Percentiles rank a stretch among this genome's conserved stretches.
phyloP scores from a whole-genome alignment of 2,797 vertebrate genomes.

The Neosilurus mollespiculum region DNA sequence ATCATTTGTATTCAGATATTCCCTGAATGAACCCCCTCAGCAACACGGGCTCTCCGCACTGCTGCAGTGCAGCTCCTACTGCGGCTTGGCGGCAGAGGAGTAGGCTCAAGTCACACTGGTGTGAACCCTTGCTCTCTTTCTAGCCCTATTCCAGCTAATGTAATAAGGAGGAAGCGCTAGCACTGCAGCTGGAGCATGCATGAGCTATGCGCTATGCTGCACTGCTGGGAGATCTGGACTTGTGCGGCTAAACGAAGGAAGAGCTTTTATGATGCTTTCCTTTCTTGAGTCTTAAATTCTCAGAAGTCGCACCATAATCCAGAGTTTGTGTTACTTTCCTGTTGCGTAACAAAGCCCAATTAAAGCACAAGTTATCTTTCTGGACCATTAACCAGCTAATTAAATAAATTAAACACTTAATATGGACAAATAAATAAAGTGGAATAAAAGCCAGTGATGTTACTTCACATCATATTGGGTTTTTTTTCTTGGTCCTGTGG shows the following conservation, averaged over 20 bases:
- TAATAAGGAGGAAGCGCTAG: not conserved
- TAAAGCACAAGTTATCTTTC: not conserved
- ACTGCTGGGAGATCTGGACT: not conserved
- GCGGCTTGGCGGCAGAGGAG: constrained; percentile 29
- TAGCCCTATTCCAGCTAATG: not conserved
- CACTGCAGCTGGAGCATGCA: not conserved
- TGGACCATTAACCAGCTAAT: not conserved
- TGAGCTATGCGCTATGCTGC: too few relatives aligned
- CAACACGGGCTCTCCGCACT: constrained; percentile 46
- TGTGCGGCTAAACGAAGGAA: not conserved
- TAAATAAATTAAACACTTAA: too few relatives aligned
- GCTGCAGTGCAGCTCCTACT: constrained; percentile 54
- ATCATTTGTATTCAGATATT: constrained; percentile 59
- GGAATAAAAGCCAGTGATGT: not conserved
- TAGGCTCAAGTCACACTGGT: constrained; percentile 40
- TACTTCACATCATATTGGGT: not conserved
- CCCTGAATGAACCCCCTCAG: constrained; percentile 49
- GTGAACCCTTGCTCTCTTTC: constrained; percentile 37
- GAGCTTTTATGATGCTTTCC: not conserved
- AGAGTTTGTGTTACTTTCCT: not conserved
- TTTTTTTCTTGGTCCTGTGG: not conserved
- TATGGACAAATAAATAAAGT: too few relatives aligned
- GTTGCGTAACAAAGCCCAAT: not conserved
- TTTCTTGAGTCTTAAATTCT: not conserved
- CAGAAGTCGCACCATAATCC: not conserved